A percentile compares a stretch with the other conserved stretches of the same genome.
Evolutionary conservation across 2,797 vertebrate species (phyloP).

Genomic region (Oreonectes daqikongensis): DNA sequence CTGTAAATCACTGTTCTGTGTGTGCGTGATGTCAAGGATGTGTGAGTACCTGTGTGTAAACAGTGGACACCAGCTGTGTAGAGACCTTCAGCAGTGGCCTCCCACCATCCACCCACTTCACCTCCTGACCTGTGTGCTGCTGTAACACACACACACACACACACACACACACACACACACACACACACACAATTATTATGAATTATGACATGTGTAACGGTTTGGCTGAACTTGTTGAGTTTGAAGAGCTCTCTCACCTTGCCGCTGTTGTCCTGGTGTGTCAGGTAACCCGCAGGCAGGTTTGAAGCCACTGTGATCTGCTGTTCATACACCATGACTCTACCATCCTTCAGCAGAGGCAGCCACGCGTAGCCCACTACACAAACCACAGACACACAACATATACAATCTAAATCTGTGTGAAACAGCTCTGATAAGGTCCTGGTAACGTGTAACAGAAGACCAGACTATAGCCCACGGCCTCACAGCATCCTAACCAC

Average conservation of each 20-base stretch:
- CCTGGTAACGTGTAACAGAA: too few relatives aligned
- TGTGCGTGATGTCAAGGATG: not conserved
- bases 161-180: not conserved
- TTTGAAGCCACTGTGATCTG: slow-evolving; percentile 86
- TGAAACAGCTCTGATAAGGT: too few relatives aligned
- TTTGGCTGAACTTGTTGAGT: too few relatives aligned
- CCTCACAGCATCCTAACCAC: too few relatives aligned
- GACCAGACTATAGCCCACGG: too few relatives aligned
- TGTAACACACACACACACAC: slow-evolving; percentile 45
- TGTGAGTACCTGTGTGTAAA: slow-evolving; percentile 89
- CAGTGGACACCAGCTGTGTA: slow-evolving; percentile 93
- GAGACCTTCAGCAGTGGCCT: slow-evolving; percentile 89
- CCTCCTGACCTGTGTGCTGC: slow-evolving; percentile 89
- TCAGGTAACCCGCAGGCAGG: slow-evolving; percentile 88
- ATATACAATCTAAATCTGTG: slow-evolving; percentile 23
- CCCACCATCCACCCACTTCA: slow-evolving; percentile 97
- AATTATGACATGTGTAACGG: too few relatives aligned
- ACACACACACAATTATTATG: too few relatives aligned
- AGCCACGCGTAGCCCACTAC: slow-evolving; percentile 95
- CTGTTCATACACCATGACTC: slow-evolving; percentile 89
- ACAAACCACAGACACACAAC: slow-evolving; percentile 32
- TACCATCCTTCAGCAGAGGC: slow-evolving; percentile 89
- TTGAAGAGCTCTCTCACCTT: too few relatives aligned
- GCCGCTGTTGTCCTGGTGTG: slow-evolving; percentile 81
- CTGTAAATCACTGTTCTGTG: not conserved